Evolutionary conservation across 2,113 vertebrate genomes (phyloP).

Genomic region (Nyctereutes procyonoides): DNA sequence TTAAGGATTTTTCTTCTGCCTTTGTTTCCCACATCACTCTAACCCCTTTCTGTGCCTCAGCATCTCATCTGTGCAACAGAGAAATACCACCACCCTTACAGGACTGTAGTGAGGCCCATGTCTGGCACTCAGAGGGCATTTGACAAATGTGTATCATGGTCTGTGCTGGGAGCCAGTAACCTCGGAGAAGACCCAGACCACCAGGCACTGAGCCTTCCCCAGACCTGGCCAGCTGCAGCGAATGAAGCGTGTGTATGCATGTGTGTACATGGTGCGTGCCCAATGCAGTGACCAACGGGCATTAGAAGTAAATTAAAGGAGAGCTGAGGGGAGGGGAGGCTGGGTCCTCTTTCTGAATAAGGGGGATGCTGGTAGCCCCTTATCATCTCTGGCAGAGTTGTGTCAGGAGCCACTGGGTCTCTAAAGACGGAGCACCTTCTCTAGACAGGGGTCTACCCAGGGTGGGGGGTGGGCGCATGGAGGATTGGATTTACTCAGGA

Average conservation of each 20-base stretch:
- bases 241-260: accelerated
- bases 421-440: background rate
- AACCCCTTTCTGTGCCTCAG: background rate
- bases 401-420: background rate
- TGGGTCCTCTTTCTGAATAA: background rate
- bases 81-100: background rate
- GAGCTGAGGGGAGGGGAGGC: no score
- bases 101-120: background rate
- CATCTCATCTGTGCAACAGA: background rate
- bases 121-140: background rate
- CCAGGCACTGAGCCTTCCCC: background rate
- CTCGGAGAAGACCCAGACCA: background rate
- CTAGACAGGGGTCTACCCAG: background rate
- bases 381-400: no score
- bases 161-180: background rate
- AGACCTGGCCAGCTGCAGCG: background rate
- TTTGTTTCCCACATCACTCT: background rate
- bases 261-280: accelerated
- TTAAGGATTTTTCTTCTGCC: background rate
- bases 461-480: accelerated
- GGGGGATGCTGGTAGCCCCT: no score
- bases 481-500: background rate
- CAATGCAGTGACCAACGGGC: background rate
- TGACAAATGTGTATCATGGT: background rate
- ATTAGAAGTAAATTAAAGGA: background rate